Evolutionary conservation across 2,888 invertebrate species (phyloP), one percentile per base, ranked within the genome.

Genomic region (Patella pellucida): DNA sequence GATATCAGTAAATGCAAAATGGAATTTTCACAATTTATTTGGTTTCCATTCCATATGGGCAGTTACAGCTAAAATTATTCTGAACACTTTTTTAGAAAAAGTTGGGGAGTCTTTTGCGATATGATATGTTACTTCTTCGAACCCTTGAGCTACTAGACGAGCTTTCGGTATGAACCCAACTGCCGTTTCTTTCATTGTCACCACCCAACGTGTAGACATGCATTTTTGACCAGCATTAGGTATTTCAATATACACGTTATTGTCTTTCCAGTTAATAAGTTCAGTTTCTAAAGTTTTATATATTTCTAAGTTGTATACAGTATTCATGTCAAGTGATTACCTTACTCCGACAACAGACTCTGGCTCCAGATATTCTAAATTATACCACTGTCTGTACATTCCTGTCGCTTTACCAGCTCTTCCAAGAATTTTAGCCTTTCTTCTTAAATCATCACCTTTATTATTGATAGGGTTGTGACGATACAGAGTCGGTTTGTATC

Each of bases 91-190:
- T 52, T 52, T 15, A 41, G 52, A 68, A 69, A 69, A 74, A 16
- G 74, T 74, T 69, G 74, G 74, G 3, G 74, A 74, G 52, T 74
- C 74, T 31, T 52, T 69, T 52, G 69, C 7, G 16, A 74, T 69
- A 52, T 74, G 15, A 52, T 51, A 19, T 9, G 15, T 71, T 56
- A 31, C 41, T 51, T 75, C 75, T 50, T 75, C 75, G 71, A 75
- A 75, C 3, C 75, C 75, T 54, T 71, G 52, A 54, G 75, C 75
- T n/a, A 75, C 75, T 71, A 74, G 67, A 41, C 74, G 68, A 69
- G 69, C 74, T 27, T 74, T 74, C 15, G 69, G 50, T 16, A 69
- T 56, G 69, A 69, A 51, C 5, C 52, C 54, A 54, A 31, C 74
- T n/a, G 15, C 3, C n/a, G 19, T 74, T 41, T 69, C 69, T 52